A percentile compares a stretch with the other conserved stretches of the same genome.
These are phyloP conservation scores for Drosophila mauritiana DNA, from an alignment of 1,140 invertebrate genomes.

Conservation along the genomic window DNA sequence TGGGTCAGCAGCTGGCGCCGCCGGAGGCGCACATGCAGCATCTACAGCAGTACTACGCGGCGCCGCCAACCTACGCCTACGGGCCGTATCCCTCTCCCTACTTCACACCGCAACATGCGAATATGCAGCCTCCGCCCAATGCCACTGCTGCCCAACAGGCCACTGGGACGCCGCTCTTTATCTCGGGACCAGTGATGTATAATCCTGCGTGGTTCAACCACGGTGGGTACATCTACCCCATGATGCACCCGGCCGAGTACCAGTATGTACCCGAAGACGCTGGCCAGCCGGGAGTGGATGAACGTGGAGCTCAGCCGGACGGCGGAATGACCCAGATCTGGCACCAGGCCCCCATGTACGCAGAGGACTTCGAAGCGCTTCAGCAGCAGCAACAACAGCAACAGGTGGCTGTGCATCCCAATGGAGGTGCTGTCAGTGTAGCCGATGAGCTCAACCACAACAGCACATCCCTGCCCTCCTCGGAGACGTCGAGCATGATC, in stretches of 20 bases:
- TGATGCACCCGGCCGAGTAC: slow-evolving; percentile 66
- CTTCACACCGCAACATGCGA: slow-evolving; percentile 66
- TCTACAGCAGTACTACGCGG: slow-evolving; percentile 64
- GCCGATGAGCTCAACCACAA: slow-evolving; percentile 80
- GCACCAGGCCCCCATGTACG: slow-evolving; percentile 68
- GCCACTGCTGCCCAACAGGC: slow-evolving; percentile 70
- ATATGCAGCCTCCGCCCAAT: slow-evolving; percentile 58
- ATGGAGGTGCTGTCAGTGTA: slow-evolving; percentile 42
- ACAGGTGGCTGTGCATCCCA: slow-evolving; percentile 29
- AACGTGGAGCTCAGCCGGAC: slow-evolving; percentile 58
- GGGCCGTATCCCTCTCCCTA: slow-evolving; percentile 63
- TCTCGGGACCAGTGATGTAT: slow-evolving; percentile 47
- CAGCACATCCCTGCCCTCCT: slow-evolving; percentile 64
- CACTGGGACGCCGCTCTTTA: slow-evolving; percentile 64
- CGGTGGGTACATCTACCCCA: slow-evolving; percentile 52
- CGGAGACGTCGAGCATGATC: slow-evolving; percentile 76
- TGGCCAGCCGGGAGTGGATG: slow-evolving; percentile 52
- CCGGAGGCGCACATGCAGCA: slow-evolving; percentile 65
- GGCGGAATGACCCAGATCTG: slow-evolving; percentile 62
- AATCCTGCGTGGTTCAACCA: slow-evolving; percentile 42
- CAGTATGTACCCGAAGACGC: slow-evolving; percentile 64
- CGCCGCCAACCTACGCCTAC: slow-evolving; percentile 64
- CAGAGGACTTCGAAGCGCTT: slow-evolving; percentile 65
- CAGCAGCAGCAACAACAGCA: slow-evolving; percentile 46
- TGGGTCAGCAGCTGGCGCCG: slow-evolving; percentile 54